Evolutionary conservation across 2,113 vertebrate genomes (phyloP).

Genomic region (Bubo bubo): DNA sequence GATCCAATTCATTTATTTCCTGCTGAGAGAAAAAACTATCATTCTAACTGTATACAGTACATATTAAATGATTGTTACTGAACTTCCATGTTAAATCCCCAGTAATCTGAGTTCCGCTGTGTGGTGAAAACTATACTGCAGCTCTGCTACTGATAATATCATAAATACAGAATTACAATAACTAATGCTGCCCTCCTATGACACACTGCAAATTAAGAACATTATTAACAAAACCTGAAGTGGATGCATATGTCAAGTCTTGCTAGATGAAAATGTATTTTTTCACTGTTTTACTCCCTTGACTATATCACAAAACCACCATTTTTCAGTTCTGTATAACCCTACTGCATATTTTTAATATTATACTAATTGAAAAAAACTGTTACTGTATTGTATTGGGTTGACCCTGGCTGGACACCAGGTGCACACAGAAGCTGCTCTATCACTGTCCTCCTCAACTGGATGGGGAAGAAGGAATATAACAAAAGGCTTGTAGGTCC

Average conservation of each 20-base stretch:
- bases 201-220: constrained; percentile 64
- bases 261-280: constrained; percentile 22
- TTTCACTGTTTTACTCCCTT: constrained; percentile 22
- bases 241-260: constrained; percentile 13
- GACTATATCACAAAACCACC: background rate
- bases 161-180: constrained; percentile 47
- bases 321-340: constrained; percentile 8
- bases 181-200: constrained; percentile 62
- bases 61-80: constrained; percentile 50
- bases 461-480: background rate
- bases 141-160: constrained; percentile 23
- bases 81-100: constrained; percentile 37
- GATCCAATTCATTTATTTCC: background rate
- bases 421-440: background rate
- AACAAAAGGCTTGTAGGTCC: background rate
- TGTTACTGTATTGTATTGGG: background rate
- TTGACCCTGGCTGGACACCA: background rate
- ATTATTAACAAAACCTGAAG: constrained; percentile 68
- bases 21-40: background rate
- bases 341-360: background rate
- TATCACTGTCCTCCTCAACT: background rate
- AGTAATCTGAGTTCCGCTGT: background rate
- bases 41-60: background rate
- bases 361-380: constrained; percentile 13
- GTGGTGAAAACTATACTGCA: background rate